Conservation (phyloP, 1,140 invertebrate species). For the Onthophagus taurus region DNA sequence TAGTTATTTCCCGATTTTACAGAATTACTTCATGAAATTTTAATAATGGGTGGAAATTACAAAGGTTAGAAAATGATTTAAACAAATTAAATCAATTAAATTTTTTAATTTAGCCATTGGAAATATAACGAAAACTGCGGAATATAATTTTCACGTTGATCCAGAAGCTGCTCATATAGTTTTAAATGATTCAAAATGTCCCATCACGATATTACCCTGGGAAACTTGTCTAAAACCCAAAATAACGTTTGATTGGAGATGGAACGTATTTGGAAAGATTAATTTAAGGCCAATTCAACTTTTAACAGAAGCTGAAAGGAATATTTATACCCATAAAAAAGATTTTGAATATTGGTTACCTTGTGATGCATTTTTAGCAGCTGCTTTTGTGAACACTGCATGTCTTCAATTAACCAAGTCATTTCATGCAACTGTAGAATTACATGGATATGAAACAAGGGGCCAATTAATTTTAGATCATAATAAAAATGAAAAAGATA, state of each 20-base stretch:
- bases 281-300: constrained; percentile 1
- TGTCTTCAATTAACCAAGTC: neutral
- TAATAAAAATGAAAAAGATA: constrained; percentile 9
- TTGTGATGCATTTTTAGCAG: constrained; percentile 11
- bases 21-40: constrained; percentile 50
- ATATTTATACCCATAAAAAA: neutral
- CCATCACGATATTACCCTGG: constrained; percentile 55
- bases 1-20: constrained; percentile 56
- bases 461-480: constrained; percentile 14
- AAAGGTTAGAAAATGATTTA: constrained; percentile 39
- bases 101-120: constrained; percentile 40
- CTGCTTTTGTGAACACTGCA: constrained; percentile 10
- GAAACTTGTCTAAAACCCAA: constrained; percentile 37
- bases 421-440: constrained; percentile 12
- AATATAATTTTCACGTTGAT: constrained; percentile 73
- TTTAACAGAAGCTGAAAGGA: constrained; percentile 11
- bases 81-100: constrained; percentile 5
- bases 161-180: constrained; percentile 70
- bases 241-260: constrained; percentile 9
- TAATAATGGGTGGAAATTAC: constrained; percentile 70
- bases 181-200: constrained; percentile 44
- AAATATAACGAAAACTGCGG: constrained; percentile 55
- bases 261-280: constrained; percentile 1
- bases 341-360: constrained; percentile 5
- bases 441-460: constrained; percentile 12